A percentile compares a stretch with the other conserved stretches of the same genome.
Evolutionary conservation across 2,113 vertebrate species (phyloP).

Genomic region (Urocynchramus pylzowi): DNA sequence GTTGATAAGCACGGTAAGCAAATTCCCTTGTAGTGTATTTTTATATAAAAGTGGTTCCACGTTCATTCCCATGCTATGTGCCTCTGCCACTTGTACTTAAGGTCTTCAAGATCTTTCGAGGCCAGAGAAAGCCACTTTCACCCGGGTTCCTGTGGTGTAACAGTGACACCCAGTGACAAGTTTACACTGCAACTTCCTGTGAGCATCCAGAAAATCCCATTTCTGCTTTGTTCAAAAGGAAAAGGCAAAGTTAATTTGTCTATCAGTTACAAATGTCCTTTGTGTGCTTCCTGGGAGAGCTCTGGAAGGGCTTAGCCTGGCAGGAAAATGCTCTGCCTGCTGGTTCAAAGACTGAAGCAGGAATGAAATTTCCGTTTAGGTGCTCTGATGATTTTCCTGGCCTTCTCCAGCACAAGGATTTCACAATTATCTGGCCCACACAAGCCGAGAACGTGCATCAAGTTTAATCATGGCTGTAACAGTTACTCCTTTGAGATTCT

Average conservation of each 20-base stretch:
- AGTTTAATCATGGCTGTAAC: neutral
- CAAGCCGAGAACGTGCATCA: neutral
- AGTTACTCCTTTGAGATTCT: slow-evolving; percentile 16
- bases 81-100: neutral
- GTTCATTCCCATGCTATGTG: accelerated
- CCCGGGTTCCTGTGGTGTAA: neutral
- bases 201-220: neutral
- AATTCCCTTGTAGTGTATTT: accelerated
- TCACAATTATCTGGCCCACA: neutral
- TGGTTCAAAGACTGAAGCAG: neutral
- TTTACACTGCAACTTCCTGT: neutral
- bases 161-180: slow-evolving; percentile 56
- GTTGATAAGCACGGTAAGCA: accelerated
- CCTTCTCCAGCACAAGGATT: neutral
- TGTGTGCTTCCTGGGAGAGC: neutral
- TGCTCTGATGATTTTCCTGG: neutral
- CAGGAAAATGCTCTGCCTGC: neutral
- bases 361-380: accelerated
- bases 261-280: neutral
- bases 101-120: neutral
- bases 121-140: neutral
- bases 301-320: neutral
- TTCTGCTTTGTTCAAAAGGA: neutral
- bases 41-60: accelerated
- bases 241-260: neutral